Base-by-base conservation (phyloP, 53 echinoderm and acorn worm genomes). In the Apostichopus leukothele region DNA sequence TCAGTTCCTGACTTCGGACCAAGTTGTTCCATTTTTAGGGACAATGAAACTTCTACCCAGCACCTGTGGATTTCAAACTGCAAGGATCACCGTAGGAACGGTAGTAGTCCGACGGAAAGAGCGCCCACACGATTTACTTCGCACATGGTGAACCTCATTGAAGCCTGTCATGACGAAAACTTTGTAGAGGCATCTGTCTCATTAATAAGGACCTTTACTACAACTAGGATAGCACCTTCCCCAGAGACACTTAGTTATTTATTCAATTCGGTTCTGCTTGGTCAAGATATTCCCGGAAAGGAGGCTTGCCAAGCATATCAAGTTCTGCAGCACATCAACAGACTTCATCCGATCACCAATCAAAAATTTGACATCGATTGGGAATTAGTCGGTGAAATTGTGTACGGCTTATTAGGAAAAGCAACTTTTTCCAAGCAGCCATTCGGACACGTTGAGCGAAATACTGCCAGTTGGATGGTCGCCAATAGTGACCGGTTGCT, bases 151-250 rank as follows among this genome's bases (percentile, higher is more conserved):
- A 52, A 81, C 59, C 21, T 81, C 16, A 59, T 81, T 22, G 81
- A 81, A 59, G 81, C 81, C 53, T 81, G 81, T 6, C 81, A 81
- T 54, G 81, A 81, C 9, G 81, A 81, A 81, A 7, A 81, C 22
- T 81, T 81, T 81, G 4, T 81, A 20, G 59, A 59, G 20, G 57
- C 81, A 22, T 18, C 81, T 1, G 11, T 81, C 3, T 20, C 55
- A 14, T 18, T 81, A 9, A 59, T 54, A 18, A 9, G 59, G 14
- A 81, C 50, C 7, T 81, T 81, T 53, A 81, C 81, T 7, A 54
- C 81, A 19, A 53, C 54, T 21, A 53, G 22, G 22, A 9, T 25
- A 7, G 20, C 7, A n/a, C 81, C 81, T 81, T 59, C 81, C 54
- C 11, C 21, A 4, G 53, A 51, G 13, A 54, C 55, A 9, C 18